Evolutionary conservation across 2,888 invertebrate genomes (phyloP), one percentile per base, ranked within the genome.

Genomic region (Rhingia rostrata): DNA sequence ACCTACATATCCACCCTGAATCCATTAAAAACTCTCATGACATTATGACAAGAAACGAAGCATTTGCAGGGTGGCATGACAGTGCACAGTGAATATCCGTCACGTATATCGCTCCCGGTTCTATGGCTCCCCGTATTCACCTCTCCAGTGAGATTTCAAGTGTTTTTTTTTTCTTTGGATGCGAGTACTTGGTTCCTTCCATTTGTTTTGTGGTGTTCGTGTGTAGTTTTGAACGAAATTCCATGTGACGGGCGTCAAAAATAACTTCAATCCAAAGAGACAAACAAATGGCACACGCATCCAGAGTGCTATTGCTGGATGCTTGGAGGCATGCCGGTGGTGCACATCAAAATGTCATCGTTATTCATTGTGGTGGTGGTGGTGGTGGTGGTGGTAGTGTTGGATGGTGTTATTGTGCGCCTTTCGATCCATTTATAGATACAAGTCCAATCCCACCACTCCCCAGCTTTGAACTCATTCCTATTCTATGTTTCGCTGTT

Each of bases 321-420:
- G 51, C 49, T 22, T 14, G 53, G 10, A 43, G 51, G 47, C 56
- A 30, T 39, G 45, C 35, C n/a, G 41, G 63, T 9, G 45, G 56
- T 39, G 39, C 63, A 74, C 64, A 64, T 74, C 73, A 77, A 77
- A 69, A 63, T 78, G 69, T 70, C 75, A 78, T 78, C 70, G 77
- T 69, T 69, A 61, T 67, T 74, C 47, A 66, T 58, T 66, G 74
- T 47, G 56, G 66, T 58, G 37, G 53, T 58, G 41, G 12, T 51
- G 63, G 47, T 37, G 45, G 63, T 69, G 30, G 10, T n/a, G n/a
- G 53, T 58, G 41, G 12, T 51, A 63, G 47, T 37, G 45, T 70
- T 69, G 30, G 10, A 54, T 78, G 63, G 2, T 22, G 22, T 22
- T 22, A 2, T 22, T 33, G 22, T 37, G 45, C 47, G 45, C 47